Evolutionary conservation across 2,113 vertebrate genomes (phyloP).

Genomic region (Castor canadensis): DNA sequence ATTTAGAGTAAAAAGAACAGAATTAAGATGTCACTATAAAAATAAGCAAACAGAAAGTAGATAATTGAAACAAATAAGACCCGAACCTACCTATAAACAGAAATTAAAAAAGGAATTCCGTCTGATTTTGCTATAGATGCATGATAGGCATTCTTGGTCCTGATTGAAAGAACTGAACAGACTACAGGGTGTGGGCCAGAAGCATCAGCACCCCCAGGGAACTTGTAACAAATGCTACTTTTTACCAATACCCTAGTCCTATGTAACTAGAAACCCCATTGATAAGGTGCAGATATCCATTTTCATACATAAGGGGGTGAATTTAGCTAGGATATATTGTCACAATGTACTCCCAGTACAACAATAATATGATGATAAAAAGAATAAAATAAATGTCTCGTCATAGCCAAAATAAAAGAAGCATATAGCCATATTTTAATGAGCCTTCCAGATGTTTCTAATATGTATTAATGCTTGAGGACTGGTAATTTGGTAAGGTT

Average conservation of each 20-base stretch:
- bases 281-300: not conserved
- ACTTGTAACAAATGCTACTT: not conserved
- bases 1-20: not conserved
- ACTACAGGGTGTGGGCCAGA: not conserved
- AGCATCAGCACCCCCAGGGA: not conserved
- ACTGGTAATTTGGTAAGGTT: not conserved
- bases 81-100: not conserved
- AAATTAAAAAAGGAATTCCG: not conserved
- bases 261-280: not conserved
- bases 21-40: not conserved
- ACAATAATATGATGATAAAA: too few species aligned
- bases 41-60: not conserved
- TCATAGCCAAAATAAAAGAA: too few species aligned
- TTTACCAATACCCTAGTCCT: not conserved
- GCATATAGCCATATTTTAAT: not conserved
- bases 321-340: too few species aligned
- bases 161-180: not conserved
- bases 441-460: not conserved
- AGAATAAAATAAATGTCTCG: too few species aligned
- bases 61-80: not conserved
- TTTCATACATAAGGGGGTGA: too few species aligned
- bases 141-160: too few species aligned
- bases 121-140: not conserved
- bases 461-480: not conserved
- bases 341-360: too few species aligned